These are phyloP conservation scores for Idaea aversata DNA, from an alignment of 2,888 invertebrate genomes.

Conservation along the genomic window DNA sequence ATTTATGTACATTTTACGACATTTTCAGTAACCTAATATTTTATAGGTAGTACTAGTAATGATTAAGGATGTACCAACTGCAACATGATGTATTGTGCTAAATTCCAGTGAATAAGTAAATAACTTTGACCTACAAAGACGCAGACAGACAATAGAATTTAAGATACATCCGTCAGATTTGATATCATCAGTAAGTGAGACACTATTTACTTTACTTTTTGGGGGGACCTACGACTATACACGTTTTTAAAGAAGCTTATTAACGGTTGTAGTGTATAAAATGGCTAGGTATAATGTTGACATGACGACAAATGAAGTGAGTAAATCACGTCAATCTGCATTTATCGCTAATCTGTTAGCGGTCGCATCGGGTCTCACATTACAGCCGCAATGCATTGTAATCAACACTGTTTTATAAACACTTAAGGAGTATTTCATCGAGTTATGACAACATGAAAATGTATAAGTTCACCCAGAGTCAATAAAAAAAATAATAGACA, in stretches of 20 bases:
- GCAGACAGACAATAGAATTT: neutral
- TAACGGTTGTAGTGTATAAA: neutral
- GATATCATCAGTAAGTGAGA: too few species aligned
- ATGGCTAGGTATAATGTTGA: neutral
- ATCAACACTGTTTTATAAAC: conserved; percentile 34
- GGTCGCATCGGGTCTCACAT: conserved; percentile 41
- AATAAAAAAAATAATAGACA: conserved; percentile 4
- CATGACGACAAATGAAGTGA: conserved; percentile 27
- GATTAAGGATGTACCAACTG: conserved; percentile 8
- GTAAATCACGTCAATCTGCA: conserved; percentile 34
- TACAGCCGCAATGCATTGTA: conserved; percentile 43
- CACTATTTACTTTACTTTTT: neutral
- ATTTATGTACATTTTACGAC: neutral
- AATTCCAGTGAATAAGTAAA: neutral
- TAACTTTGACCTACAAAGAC: neutral
- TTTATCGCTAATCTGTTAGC: conserved; percentile 43
- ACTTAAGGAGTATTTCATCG: conserved; percentile 19
- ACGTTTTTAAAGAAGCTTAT: neutral
- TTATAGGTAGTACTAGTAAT: neutral
- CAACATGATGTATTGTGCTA: neutral
- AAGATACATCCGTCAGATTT: neutral
- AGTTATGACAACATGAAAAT: conserved; percentile 24
- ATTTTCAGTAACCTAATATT: neutral
- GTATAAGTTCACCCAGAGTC: neutral
- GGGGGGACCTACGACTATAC: neutral